Conservation (phyloP, 2,888 invertebrate genomes). For the Leptopilina syphax region DNA sequence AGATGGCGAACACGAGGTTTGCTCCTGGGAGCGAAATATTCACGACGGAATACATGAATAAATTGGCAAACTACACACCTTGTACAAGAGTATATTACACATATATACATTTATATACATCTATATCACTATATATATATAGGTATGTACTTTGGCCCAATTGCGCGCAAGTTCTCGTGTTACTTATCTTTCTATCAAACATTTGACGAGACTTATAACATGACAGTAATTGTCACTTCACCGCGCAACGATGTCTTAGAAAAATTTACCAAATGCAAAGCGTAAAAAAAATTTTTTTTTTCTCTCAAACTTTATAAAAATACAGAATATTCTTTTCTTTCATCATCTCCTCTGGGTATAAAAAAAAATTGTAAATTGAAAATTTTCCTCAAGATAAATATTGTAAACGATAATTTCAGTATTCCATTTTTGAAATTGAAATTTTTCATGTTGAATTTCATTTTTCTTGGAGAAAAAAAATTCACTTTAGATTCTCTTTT, state of each 20-base stretch:
- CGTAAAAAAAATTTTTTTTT: neutral
- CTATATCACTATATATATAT: too few relatives aligned
- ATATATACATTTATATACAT: constrained; percentile 26
- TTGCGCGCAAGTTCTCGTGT: constrained; percentile 22
- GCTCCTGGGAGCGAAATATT: constrained; percentile 53
- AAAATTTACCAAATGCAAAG: neutral
- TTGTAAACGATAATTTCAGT: too few relatives aligned
- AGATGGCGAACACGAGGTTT: constrained; percentile 56
- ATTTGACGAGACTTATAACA: neutral
- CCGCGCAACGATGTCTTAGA: neutral
- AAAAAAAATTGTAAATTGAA: too few relatives aligned
- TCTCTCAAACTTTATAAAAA: too few relatives aligned
- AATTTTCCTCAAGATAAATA: too few relatives aligned
- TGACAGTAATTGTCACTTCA: constrained; percentile 4
- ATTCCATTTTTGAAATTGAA: too few relatives aligned
- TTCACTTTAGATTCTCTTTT: too few relatives aligned
- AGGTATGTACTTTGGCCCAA: neutral
- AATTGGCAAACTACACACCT: constrained; percentile 54
- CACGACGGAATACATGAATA: constrained; percentile 56
- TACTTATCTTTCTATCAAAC: neutral
- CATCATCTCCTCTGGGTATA: too few relatives aligned
- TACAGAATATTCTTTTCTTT: too few relatives aligned
- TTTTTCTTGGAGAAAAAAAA: too few relatives aligned
- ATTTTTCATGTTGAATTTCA: too few relatives aligned
- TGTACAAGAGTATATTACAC: constrained; percentile 49